phyloP scores from a whole-genome alignment of 2,113 vertebrate genomes.

The Nettapus auritus region DNA sequence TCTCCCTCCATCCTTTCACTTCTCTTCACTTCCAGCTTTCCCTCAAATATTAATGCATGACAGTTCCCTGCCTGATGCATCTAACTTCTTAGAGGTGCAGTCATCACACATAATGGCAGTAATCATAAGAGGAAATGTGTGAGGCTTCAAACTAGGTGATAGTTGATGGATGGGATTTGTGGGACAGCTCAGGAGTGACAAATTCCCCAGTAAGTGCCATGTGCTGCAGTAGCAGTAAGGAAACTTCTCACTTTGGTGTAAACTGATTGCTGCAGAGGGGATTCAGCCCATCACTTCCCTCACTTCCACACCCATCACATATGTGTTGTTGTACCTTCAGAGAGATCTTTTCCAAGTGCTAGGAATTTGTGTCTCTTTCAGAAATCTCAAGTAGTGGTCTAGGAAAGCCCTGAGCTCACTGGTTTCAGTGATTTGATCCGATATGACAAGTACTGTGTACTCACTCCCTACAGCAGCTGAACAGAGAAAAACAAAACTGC shows the following conservation, averaged over 20 bases:
- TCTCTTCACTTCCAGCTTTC: neutral
- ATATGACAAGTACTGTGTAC: neutral
- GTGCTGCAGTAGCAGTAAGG: neutral
- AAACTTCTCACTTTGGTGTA: neutral
- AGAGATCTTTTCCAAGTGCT: neutral
- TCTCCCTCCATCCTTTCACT: neutral
- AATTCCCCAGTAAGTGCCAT: neutral
- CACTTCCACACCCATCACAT: fast-evolving
- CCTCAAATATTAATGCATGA: neutral
- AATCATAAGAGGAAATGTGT: neutral
- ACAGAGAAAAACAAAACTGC: neutral
- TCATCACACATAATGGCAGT: neutral
- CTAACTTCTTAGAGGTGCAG: neutral
- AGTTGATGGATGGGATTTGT: neutral
- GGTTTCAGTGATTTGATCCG: neutral
- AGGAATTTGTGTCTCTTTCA: neutral
- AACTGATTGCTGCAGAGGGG: neutral
- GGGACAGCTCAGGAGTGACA: neutral
- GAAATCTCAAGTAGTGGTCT: neutral
- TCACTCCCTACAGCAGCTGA: neutral
- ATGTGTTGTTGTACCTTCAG: neutral
- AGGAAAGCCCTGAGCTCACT: neutral
- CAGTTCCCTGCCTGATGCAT: neutral
- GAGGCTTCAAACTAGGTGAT: neutral
- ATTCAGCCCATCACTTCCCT: neutral